These are phyloP conservation scores for Acromyrmex heyeri DNA, from an alignment of 1,140 invertebrate species.

Conservation along the genomic window DNA sequence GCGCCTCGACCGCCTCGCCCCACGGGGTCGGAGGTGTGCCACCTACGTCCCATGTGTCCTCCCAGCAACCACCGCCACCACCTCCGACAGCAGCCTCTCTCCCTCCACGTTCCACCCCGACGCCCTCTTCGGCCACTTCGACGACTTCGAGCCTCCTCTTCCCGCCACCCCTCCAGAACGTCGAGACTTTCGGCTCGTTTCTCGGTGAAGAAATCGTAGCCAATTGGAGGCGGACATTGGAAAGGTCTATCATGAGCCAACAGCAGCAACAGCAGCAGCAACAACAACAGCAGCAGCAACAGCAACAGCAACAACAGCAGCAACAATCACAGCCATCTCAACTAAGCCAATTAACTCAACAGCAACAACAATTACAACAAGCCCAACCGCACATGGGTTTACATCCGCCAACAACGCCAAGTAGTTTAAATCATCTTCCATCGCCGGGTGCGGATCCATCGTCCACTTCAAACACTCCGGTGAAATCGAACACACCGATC, in stretches of 20 bases:
- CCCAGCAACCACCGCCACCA: constrained; percentile 81
- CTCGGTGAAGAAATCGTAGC: constrained; percentile 93
- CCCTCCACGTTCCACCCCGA: constrained; percentile 84
- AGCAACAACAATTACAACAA: constrained; percentile 78
- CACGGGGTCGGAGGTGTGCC: constrained; percentile 84
- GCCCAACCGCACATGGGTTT: constrained; percentile 74
- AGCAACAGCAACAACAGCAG: constrained; percentile 72
- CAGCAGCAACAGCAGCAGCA: constrained; percentile 83
- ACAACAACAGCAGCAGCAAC: constrained; percentile 78
- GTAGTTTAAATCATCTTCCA: constrained; percentile 85
- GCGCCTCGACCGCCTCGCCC: constrained; percentile 86
- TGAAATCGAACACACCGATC: constrained; percentile 84
- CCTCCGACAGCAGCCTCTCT: constrained; percentile 74
- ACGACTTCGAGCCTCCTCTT: constrained; percentile 86
- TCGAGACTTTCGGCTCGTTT: constrained; percentile 90
- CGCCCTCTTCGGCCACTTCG: constrained; percentile 87
- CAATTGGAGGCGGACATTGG: constrained; percentile 91
- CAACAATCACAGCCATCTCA: constrained; percentile 69
- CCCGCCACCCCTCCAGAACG: constrained; percentile 89
- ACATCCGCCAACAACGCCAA: constrained; percentile 79
- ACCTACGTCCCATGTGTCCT: constrained; percentile 84
- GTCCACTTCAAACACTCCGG: constrained; percentile 81
- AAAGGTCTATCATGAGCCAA: constrained; percentile 88
- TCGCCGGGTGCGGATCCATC: constrained; percentile 85
- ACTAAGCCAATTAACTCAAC: constrained; percentile 73